phyloP scores from a whole-genome alignment of 2,797 vertebrate genomes.

The Sebastes elongatus region DNA sequence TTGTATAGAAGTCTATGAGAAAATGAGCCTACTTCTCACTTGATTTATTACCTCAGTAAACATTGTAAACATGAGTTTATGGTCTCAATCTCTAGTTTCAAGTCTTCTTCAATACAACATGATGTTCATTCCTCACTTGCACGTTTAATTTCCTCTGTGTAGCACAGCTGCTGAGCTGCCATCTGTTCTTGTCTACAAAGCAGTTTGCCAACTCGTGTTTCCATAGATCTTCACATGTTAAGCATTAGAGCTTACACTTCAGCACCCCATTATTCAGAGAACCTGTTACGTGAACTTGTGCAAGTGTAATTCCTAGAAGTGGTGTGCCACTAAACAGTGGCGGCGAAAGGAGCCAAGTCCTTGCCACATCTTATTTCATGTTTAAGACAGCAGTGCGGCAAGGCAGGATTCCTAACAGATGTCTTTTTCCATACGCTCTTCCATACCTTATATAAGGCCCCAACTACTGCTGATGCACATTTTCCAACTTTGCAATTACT shows the following conservation, averaged over 20 bases:
- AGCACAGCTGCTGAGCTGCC: not conserved
- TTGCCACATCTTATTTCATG: constrained; percentile 62
- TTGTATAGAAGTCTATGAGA: too few species aligned
- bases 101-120: too few species aligned
- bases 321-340: constrained; percentile 59
- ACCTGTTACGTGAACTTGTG: constrained; percentile 49
- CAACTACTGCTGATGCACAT: constrained; percentile 60
- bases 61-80: too few species aligned
- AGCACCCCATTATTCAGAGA: constrained; percentile 60
- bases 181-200: not conserved
- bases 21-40: too few species aligned
- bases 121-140: not conserved
- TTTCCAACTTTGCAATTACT: constrained; percentile 71
- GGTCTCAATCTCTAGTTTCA: too few species aligned
- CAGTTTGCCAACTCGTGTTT: constrained; percentile 33
- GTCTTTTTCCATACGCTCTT: constrained; percentile 77
- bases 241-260: constrained; percentile 46
- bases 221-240: constrained; percentile 56
- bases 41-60: too few species aligned
- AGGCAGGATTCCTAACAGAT: constrained; percentile 68
- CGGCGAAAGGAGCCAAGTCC: constrained; percentile 62
- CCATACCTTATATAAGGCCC: constrained; percentile 71
- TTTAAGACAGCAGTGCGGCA: constrained; percentile 48
- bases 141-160: not conserved
- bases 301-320: constrained; percentile 66